Base-by-base conservation (phyloP, 1,140 invertebrate genomes). In the Macrocentrus cingulum region DNA sequence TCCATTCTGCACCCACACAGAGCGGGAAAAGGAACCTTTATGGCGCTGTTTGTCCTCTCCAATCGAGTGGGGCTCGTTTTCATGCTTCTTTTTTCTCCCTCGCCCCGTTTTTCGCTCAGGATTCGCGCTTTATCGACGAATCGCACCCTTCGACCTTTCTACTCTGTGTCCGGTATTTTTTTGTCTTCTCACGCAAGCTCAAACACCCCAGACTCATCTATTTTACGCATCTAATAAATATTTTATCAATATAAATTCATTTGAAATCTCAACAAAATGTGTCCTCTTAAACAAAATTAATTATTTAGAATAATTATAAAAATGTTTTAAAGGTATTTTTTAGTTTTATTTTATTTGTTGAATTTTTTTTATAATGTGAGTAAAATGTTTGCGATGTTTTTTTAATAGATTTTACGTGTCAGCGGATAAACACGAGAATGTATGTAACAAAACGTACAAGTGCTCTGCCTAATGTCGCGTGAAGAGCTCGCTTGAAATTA, bases 41-140 rank as follows among this genome's bases (percentile, higher is more conserved):
- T 68, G 60, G 62, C 46, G 62, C 66, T 70, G 66, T 75, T 73
- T 72, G 66, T 62, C 63, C 67, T 68, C 66, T 74, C 58, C 61
- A 61, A 57, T 67, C 66, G 59, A 67, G 68, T 66, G 65, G 71
- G 63, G 60, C 62, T 70, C 70, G 64, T 63, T 74, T 74, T 71
- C 70, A 64, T 66, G 60, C 39, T 53, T n/a, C 41, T 18, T 50
- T 20, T 44, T 42, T 53, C 56, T 44, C 54, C 53, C 66, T 39
- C 34, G 54, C 45, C 22, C 34, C 49, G 19, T 45, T 41, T 50
- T 16, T 25, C 34, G 20, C n/a, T 34, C 49, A 34, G 45, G 16
- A 29, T 49, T 29, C 34, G 44, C 19, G 32, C 25, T 54, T 45
- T 59, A 53, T 59, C 49, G 23, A 37, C 44, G 41, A 60, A 36